A percentile compares a stretch with the other conserved stretches of the same genome.
phyloP scores from a whole-genome alignment of 1,140 invertebrate genomes.

The Ganaspis sp. region DNA sequence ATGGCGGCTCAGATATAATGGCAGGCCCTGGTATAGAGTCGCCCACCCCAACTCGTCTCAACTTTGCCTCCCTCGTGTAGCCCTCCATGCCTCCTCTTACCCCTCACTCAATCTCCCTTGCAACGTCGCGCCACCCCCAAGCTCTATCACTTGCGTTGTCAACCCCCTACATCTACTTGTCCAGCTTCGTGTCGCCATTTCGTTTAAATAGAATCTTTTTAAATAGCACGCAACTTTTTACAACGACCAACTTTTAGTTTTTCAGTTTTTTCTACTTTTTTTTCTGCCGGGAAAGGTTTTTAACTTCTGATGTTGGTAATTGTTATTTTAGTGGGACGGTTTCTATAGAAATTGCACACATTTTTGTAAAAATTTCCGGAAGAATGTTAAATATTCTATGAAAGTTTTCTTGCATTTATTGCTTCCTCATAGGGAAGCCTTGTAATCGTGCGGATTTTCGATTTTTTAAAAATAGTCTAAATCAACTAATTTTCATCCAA shows the following conservation, averaged over 20 bases:
- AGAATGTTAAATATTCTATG: too few relatives aligned
- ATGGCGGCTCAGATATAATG: constrained; percentile 77
- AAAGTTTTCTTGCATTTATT: too few relatives aligned
- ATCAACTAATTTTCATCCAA: too few relatives aligned
- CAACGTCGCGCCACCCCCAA: constrained; percentile 1
- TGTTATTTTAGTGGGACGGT: too few relatives aligned
- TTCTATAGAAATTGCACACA: too few relatives aligned
- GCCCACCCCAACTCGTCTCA: constrained; percentile 59
- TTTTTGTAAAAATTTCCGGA: too few relatives aligned
- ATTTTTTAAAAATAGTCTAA: too few relatives aligned
- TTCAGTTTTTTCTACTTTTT: too few relatives aligned
- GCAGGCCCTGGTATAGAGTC: constrained; percentile 71
- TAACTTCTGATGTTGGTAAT: too few relatives aligned
- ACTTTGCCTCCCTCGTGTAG: constrained; percentile 59
- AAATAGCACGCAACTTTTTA: constrained; percentile 59
- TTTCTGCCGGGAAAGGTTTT: too few relatives aligned
- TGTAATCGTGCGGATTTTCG: too few relatives aligned
- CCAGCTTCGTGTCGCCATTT: constrained; percentile 47
- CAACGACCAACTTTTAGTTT: background rate
- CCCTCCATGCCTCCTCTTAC: constrained; percentile 32
- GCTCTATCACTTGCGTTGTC: constrained; percentile 2
- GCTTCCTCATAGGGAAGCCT: too few relatives aligned
- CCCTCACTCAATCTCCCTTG: constrained; percentile 32
- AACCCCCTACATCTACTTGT: background rate
- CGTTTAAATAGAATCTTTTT: constrained; percentile 58